Base-by-base conservation (phyloP, 2,113 vertebrate genomes). In the Tetraodon nigroviridis region DNA sequence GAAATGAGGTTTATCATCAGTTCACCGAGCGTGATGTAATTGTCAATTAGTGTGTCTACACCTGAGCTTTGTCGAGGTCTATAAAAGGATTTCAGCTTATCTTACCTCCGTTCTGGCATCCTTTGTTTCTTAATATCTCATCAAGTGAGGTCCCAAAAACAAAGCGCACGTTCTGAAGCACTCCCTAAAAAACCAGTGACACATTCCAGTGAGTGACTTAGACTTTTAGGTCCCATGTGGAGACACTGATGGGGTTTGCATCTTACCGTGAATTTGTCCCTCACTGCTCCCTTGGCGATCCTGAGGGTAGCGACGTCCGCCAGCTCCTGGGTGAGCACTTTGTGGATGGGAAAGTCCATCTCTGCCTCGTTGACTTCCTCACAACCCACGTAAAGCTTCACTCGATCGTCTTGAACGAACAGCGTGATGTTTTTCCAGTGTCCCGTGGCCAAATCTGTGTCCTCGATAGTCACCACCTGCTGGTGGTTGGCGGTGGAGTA, bases 401-500 rank as follows among this genome's bases (percentile, higher is more conserved):
- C 97, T 11, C 91, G 86, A 67, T 98, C 95, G 44, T 98, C 95
- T 75, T 98, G 93, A 56, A 99, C 90, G 51, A 98, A 97, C 67
- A 99, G 90, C 3, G 93, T 98, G 89, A 99, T 92, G 76, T 94
- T 98, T 90, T 91, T 95, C 97, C 97, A 99, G 4, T 93, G 92
- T 49, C 93, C 93, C 0, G 89, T 94, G 49, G 95, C 94, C 77
- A 99, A 80, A 21, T 89, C 77, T 0, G 91, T 92, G 17, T 98
- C 95, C 49, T 96, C 94, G 20, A 99, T 92, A 0, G 94, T 95
- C 68, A 95, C 91, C 41, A 96, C 55, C 0, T 94, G 92, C 65
- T 93, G 93, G 61, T 94, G 93, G 64, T 87, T 86, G 19, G 80
- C 83, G 48, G 84, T 92, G 7, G 91, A 88, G 70, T 94, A 92